Percentiles rank a stretch among this genome's conserved stretches.
Conservation (phyloP, 1,140 invertebrate genomes). For the Bombus superbus region DNA sequence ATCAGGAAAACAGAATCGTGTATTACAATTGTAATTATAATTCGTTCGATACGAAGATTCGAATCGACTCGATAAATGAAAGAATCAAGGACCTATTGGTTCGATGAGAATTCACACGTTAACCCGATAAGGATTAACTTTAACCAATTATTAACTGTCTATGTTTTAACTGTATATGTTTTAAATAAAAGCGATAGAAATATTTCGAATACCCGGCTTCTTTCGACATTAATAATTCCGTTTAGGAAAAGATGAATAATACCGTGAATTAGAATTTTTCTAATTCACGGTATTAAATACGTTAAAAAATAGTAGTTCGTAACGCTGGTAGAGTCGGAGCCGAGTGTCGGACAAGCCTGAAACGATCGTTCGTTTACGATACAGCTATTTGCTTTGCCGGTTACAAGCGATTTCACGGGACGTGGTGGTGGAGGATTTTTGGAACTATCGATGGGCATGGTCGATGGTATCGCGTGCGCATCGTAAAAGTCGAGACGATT, state of each 20-base stretch:
- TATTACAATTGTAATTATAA: not conserved
- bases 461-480: not conserved
- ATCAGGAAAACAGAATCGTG: not conserved
- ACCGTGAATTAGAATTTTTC: not conserved
- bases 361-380: not conserved
- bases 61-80: too few relatives aligned
- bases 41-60: not conserved
- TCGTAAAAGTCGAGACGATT: conserved; percentile 12
- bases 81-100: too few relatives aligned
- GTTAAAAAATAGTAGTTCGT: not conserved
- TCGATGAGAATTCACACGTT: too few relatives aligned
- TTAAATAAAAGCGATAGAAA: too few relatives aligned
- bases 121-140: not conserved
- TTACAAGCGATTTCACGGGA: not conserved
- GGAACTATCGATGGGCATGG: not conserved
- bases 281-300: too few relatives aligned
- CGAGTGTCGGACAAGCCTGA: too few relatives aligned
- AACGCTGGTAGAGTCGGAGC: not conserved
- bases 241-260: not conserved
- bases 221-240: too few relatives aligned
- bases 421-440: not conserved
- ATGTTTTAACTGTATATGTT: too few relatives aligned
- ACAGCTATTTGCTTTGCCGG: not conserved
- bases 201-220: accelerated
- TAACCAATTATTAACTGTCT: too few relatives aligned